Conservation (phyloP, 2,888 invertebrate genomes). For the Galerucella pusilla region DNA sequence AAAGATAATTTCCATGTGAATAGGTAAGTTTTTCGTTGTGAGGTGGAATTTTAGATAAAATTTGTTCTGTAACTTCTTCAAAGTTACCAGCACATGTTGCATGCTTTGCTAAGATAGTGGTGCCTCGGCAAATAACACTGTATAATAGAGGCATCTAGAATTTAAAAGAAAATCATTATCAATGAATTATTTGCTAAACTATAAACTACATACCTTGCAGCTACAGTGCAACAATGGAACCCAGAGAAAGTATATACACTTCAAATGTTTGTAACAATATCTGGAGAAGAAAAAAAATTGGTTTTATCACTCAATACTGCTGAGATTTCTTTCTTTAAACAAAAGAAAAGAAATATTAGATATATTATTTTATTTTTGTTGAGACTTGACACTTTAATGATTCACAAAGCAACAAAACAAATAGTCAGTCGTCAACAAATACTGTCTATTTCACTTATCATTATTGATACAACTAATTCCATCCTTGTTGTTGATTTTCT, state of each 20-base stretch:
- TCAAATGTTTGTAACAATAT: not conserved
- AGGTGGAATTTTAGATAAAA: slow-evolving; percentile 87
- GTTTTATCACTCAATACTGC: not conserved
- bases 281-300: not conserved
- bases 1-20: slow-evolving; percentile 91
- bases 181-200: slow-evolving; percentile 18
- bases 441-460: not conserved
- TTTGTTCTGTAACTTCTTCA: slow-evolving; percentile 92
- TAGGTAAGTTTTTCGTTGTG: slow-evolving; percentile 93
- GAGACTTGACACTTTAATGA: not conserved
- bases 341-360: not conserved
- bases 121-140: slow-evolving; percentile 88
- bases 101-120: slow-evolving; percentile 87
- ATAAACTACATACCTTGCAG: not conserved
- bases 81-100: slow-evolving; percentile 95
- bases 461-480: not conserved
- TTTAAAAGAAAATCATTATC: not conserved
- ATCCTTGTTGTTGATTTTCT: not conserved
- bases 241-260: not conserved
- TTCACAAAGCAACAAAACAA: not conserved
- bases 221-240: not conserved
- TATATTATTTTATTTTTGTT: not conserved
- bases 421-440: not conserved
- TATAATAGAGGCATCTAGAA: slow-evolving; percentile 88
- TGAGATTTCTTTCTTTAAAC: not conserved